Evolutionary conservation across 1,140 invertebrate species (phyloP), one percentile per base, ranked within the genome.

Genomic region (Drosophila asahinai): DNA sequence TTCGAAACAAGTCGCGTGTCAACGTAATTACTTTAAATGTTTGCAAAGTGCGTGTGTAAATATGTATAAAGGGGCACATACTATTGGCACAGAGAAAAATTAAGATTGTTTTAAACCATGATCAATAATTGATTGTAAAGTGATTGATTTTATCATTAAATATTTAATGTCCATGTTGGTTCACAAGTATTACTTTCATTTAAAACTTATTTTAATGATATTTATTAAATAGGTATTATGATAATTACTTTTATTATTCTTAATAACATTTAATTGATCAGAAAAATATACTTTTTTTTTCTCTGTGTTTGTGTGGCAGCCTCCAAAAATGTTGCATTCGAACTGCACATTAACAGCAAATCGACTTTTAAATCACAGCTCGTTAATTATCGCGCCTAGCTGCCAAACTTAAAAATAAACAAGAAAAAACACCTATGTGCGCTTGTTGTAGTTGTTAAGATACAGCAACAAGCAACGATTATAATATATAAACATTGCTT

Each of bases 351-450:
- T 79, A 74, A 80, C 40, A 79, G 67, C 48, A 81, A 89, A 78
- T 89, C 54, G 84, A 83, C 40, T 78, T 89, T 71, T 74, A 81
- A 81, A 64, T 71, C 64, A 72, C 81, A 65, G 73, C 86, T 86
- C 72, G 86, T 89, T 91, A 90, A 90, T 81, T 86, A 86, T 86
- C 86, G 77, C 86, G 87, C 86, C 81, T 81, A 59, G 67, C 65
- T 78, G 76, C 64, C 45, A 77, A 77, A 77, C 48, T 30, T n/a
- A 45, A 77, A 70, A 77, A 22, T 52, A 77, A 78, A 77, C 48
- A 77, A 47, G 12, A 77, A 67, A 59, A 68, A 48, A 43, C 2
- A 43, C 6, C 36, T 38, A 57, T 57, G 15, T 42, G 6, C 15
- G 40, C 15, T 42, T 15, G 54, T 30, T 72, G 27, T 15, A 38